Evolutionary conservation across 1,140 invertebrate species (phyloP).

Genomic region (Zophobas atratus): DNA sequence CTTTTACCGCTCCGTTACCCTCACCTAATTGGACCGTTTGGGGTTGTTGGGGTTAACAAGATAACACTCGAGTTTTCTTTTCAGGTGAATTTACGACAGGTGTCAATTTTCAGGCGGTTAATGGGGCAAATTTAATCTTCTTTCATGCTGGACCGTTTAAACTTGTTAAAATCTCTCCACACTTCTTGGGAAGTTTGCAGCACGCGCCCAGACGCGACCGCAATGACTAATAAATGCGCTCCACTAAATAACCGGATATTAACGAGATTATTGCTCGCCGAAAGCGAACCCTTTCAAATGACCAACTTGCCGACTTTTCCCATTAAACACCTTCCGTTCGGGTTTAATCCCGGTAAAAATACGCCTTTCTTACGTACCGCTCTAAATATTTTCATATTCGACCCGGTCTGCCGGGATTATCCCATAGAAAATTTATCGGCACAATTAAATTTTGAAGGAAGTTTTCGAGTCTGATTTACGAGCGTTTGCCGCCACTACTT

Average conservation of each 20-base stretch:
- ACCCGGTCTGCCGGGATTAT: slow-evolving; percentile 5
- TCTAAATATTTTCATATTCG: slow-evolving; percentile 27
- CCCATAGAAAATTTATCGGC: slow-evolving; percentile 35
- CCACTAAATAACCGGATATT: slow-evolving; percentile 39
- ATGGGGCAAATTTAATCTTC: slow-evolving; percentile 51
- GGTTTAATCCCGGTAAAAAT: slow-evolving; percentile 8
- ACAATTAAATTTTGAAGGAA: slow-evolving; percentile 38
- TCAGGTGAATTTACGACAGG: slow-evolving; percentile 55
- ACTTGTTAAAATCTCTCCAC: slow-evolving; percentile 27
- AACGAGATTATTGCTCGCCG: slow-evolving; percentile 38
- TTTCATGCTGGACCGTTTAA: slow-evolving; percentile 41
- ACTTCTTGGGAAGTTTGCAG: slow-evolving; percentile 21
- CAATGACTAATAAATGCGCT: slow-evolving; percentile 33
- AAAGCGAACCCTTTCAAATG: slow-evolving; percentile 38
- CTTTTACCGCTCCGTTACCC: slow-evolving; percentile 57
- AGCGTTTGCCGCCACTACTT: slow-evolving; percentile 16
- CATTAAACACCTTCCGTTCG: slow-evolving; percentile 7
- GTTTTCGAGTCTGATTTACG: slow-evolving; percentile 32
- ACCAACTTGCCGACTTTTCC: slow-evolving; percentile 29
- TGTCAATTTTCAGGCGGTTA: slow-evolving; percentile 53
- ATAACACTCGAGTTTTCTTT: slow-evolving; percentile 57
- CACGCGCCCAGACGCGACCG: slow-evolving; percentile 33
- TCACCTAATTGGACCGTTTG: slow-evolving; percentile 58
- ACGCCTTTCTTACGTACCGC: background rate
- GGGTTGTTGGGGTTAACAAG: slow-evolving; percentile 58